Conservation (phyloP, 2,797 vertebrate genomes). For the Phoeniculus purpureus region DNA sequence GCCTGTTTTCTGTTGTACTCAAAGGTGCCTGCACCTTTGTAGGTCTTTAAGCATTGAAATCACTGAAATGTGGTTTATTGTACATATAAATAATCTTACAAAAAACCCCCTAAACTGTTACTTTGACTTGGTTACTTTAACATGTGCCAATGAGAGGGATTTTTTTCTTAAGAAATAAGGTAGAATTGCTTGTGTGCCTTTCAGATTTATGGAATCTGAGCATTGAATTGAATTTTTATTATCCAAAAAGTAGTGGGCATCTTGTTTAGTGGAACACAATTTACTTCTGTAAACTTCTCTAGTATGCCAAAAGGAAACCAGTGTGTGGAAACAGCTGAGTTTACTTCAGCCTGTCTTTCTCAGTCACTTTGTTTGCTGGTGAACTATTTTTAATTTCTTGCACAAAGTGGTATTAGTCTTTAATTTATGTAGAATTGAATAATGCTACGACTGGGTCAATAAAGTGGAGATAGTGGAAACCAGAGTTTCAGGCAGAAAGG, state of each 20-base stretch:
- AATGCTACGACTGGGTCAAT: background rate
- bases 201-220: background rate
- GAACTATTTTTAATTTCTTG: background rate
- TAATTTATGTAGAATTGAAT: background rate
- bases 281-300: background rate
- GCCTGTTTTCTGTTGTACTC: background rate
- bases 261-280: background rate
- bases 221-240: background rate
- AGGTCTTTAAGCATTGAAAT: background rate
- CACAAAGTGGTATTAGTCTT: background rate
- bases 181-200: background rate
- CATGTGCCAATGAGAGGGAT: rapidly evolving
- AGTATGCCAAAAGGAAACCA: background rate
- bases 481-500: conserved; percentile 23
- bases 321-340: background rate
- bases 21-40: background rate
- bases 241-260: background rate
- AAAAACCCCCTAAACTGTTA: background rate
- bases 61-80: background rate
- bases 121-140: background rate
- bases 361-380: background rate
- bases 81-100: background rate
- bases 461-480: background rate
- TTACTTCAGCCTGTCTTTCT: background rate
- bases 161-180: no score